phyloP scores from a whole-genome alignment of 1,140 invertebrate species.

The Macrocentrus cingulum region DNA sequence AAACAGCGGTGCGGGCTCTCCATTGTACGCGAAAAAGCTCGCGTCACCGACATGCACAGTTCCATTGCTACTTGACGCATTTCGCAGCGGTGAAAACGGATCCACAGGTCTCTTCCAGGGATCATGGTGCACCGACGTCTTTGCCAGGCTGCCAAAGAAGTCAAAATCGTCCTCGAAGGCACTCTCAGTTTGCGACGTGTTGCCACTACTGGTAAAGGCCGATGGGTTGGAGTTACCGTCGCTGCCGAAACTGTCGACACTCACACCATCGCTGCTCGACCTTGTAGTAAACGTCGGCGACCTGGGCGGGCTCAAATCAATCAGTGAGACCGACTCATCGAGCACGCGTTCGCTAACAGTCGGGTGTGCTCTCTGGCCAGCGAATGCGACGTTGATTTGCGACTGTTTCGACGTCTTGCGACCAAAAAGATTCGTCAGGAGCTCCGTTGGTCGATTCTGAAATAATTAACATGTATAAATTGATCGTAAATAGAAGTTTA shows the following conservation, averaged over 20 bases:
- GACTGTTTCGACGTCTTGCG: conserved; percentile 32
- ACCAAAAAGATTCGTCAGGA: conserved; percentile 49
- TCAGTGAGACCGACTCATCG: conserved; percentile 39
- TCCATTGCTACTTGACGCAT: conserved; percentile 21
- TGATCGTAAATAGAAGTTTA: conserved; percentile 6
- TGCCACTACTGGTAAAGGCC: conserved; percentile 63
- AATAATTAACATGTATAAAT: too few relatives aligned
- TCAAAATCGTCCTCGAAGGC: conserved; percentile 78
- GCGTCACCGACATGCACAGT: conserved; percentile 42
- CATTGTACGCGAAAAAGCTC: conserved; percentile 46
- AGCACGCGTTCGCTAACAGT: conserved; percentile 25
- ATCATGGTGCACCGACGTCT: conserved; percentile 38
- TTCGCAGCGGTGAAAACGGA: conserved; percentile 44
- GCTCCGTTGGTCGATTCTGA: conserved; percentile 49
- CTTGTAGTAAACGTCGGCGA: conserved; percentile 73
- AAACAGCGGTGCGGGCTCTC: conserved; percentile 29
- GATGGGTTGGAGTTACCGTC: conserved; percentile 67
- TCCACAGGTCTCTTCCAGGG: conserved; percentile 49
- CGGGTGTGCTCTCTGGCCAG: conserved; percentile 15
- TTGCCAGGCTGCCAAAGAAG: conserved; percentile 53
- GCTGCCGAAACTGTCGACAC: conserved; percentile 73
- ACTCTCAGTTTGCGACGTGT: conserved; percentile 72
- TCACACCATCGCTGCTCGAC: conserved; percentile 72
- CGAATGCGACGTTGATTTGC: conserved; percentile 15
- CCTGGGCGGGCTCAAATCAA: conserved; percentile 64